A percentile compares a stretch with the other conserved stretches of the same genome.
Evolutionary conservation across 2,797 vertebrate genomes (phyloP).

Genomic region (Diplodus sargus): DNA sequence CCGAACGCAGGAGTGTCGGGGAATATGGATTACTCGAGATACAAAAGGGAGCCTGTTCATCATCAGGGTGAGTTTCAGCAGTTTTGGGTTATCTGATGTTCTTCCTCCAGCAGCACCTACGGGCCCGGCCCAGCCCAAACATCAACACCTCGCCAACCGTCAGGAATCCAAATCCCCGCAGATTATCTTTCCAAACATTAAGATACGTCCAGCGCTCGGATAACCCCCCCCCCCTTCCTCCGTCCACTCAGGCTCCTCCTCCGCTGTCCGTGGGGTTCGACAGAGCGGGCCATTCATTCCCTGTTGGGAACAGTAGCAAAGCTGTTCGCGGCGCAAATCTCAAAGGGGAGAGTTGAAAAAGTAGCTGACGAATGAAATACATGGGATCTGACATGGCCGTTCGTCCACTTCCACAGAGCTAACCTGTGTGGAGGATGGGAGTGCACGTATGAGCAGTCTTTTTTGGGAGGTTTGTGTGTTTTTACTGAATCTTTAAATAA

Average conservation of each 20-base stretch:
- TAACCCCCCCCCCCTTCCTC: constrained; percentile 23
- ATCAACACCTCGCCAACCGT: constrained; percentile 77
- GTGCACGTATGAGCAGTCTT: not conserved
- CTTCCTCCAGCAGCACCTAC: constrained; percentile 67
- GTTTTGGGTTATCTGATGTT: constrained; percentile 76
- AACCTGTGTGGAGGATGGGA: constrained; percentile 48
- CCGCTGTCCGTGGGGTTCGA: constrained; percentile 51
- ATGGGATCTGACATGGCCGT: constrained; percentile 58
- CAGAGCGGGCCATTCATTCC: constrained; percentile 78
- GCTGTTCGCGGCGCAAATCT: constrained; percentile 69
- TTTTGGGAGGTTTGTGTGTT: not conserved
- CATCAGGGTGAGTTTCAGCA: constrained; percentile 56
- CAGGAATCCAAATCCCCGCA: constrained; percentile 76
- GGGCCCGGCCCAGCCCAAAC: constrained; percentile 67
- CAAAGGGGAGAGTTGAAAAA: constrained; percentile 55
- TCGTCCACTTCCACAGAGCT: constrained; percentile 62
- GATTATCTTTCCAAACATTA: constrained; percentile 83
- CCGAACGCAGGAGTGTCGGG: constrained; percentile 47
- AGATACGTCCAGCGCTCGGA: constrained; percentile 66
- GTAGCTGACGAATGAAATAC: constrained; percentile 56
- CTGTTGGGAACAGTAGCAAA: constrained; percentile 78
- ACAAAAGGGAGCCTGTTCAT: constrained; percentile 79
- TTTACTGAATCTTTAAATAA: constrained; percentile 4
- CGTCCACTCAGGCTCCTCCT: constrained; percentile 57
- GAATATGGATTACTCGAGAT: constrained; percentile 73